Evolutionary conservation across 2,888 invertebrate genomes (phyloP), one percentile per base, ranked within the genome.

Genomic region (Magallana nippona): DNA sequence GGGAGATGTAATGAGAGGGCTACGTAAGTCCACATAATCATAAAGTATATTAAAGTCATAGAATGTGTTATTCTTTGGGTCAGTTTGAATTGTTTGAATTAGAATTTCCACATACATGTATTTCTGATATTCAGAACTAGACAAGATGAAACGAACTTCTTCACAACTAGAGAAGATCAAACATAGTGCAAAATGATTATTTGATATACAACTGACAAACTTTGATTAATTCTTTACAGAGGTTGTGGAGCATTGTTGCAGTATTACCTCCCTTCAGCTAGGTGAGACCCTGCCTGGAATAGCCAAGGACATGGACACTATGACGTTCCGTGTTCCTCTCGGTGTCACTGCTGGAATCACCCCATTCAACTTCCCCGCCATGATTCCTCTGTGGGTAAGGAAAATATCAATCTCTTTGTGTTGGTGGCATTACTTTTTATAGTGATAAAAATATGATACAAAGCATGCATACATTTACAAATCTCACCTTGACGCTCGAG

Each of bases 361-460:
- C n/a, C 99, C 99, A 0, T 99, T 99, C 94, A 99, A 99, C 95
- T 99, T 99, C 95, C 99, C 99, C 0, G 99, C 99, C 56, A 99
- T 99, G 99, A 98, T 99, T 90, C 99, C 99, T 0, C 95, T 99
- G 5, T 99, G 99, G 99, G 95, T 95, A 91, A 89, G 93, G 88
- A 55, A 77, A 2, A 77, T 17, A 22, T 22, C 32, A 78, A 55
- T 15, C 15, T 22, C 8, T 22, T 13, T 11, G 11, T 27, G 13
- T 22, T 63, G 63, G 13, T 63, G 22, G 13, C 63, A 11, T 13
- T 63, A n/a, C 44, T 44, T 44, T 44, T 0, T 0, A 44, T 44
- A 8, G 44, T 44, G 44, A 5, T 44, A 44, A 5, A 44, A 44
- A 44, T 44, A 44, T 44, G 44, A 44, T 44, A 44, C 44, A 44